phyloP scores from a whole-genome alignment of 2,797 vertebrate species.

The Macroramphosus scolopax region DNA sequence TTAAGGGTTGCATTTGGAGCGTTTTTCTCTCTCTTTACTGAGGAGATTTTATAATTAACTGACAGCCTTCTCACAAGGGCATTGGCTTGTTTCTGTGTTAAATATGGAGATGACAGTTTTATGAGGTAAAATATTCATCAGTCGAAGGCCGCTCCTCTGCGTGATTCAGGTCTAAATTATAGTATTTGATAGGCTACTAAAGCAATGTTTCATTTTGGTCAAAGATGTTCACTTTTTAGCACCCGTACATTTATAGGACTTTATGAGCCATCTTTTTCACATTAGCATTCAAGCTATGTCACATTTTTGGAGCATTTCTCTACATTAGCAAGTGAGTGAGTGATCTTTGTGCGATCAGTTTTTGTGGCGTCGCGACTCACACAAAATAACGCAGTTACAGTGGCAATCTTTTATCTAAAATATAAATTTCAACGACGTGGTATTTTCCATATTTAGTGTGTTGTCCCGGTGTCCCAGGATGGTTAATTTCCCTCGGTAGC shows the following conservation, averaged over 20 bases:
- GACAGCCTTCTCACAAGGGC: constrained; percentile 80
- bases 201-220: constrained; percentile 64
- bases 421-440: constrained; percentile 16
- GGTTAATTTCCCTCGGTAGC: constrained; percentile 37
- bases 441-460: constrained; percentile 49
- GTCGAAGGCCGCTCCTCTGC: constrained; percentile 48
- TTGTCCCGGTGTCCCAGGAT: constrained; percentile 27
- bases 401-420: constrained; percentile 32
- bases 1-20: constrained; percentile 80
- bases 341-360: too few species aligned
- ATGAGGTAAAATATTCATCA: constrained; percentile 77
- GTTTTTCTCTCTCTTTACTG: constrained; percentile 77
- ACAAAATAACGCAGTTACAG: constrained; percentile 35
- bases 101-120: constrained; percentile 79
- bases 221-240: constrained; percentile 50
- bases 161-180: constrained; percentile 63
- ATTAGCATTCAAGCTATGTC: constrained; percentile 61
- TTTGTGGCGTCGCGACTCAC: too few species aligned
- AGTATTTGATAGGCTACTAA: constrained; percentile 60
- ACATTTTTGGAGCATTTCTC: constrained; percentile 18
- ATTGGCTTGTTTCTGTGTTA: constrained; percentile 77
- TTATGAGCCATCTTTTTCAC: constrained; percentile 51
- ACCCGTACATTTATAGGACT: constrained; percentile 42
- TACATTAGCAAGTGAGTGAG: not conserved
- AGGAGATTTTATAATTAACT: constrained; percentile 83